phyloP scores from a whole-genome alignment of 2,888 invertebrate genomes.

The Antheraea yamamai region DNA sequence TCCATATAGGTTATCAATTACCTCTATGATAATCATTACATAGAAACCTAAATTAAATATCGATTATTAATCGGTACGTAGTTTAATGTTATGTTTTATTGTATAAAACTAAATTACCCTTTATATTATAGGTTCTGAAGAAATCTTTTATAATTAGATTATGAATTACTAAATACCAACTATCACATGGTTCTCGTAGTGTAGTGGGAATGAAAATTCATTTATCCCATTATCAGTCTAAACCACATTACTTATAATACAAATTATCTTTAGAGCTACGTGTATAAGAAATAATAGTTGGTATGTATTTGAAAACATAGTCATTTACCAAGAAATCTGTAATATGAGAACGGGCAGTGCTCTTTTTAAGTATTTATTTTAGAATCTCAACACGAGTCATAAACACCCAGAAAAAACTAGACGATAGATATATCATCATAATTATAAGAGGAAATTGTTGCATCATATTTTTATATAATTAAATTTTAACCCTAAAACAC shows the following conservation, averaged over 20 bases:
- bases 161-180: too few species aligned
- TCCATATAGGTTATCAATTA: constrained; percentile 4
- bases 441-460: not conserved
- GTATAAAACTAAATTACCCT: not conserved
- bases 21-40: constrained; percentile 14
- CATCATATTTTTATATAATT: not conserved
- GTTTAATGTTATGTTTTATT: constrained; percentile 9
- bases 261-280: not conserved
- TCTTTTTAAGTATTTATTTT: not conserved
- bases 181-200: not conserved
- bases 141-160: too few species aligned
- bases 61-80: not conserved
- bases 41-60: constrained; percentile 1
- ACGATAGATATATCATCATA: not conserved
- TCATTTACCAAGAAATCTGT: not conserved
- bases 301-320: not conserved
- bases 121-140: not conserved
- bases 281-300: not conserved
- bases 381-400: not conserved
- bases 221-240: not conserved
- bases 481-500: not conserved
- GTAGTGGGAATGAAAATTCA: not conserved
- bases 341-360: not conserved
- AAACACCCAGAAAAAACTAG: not conserved
- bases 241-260: not conserved